Percentiles rank a stretch among this genome's conserved stretches.
phyloP scores from a whole-genome alignment of 2,113 vertebrate genomes.

The Taurulus bubalis region DNA sequence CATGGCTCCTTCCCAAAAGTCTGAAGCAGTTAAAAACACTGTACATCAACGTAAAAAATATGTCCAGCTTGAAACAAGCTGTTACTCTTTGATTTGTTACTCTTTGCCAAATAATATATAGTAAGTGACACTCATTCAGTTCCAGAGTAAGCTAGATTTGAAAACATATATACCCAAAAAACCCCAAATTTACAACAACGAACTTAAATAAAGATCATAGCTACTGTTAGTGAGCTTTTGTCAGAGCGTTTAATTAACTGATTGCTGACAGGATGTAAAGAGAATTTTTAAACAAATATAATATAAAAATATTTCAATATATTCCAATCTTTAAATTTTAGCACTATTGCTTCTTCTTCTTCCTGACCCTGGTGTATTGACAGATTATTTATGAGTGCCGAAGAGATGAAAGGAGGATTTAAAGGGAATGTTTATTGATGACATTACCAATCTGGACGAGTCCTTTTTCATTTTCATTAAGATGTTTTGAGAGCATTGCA shows the following conservation, averaged over 20 bases:
- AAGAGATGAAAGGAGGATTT: background rate
- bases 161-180: no score
- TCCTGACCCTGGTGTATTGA: background rate
- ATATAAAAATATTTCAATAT: background rate
- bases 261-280: background rate
- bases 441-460: background rate
- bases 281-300: background rate
- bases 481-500: background rate
- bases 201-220: background rate
- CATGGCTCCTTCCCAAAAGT: slow-evolving; percentile 45
- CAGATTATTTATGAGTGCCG: background rate
- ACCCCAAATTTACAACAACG: background rate
- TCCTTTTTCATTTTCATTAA: background rate
- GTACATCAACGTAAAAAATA: background rate
- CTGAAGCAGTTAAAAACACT: slow-evolving; percentile 39
- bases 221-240: background rate
- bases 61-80: background rate
- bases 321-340: no score
- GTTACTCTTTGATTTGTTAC: background rate
- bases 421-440: background rate
- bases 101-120: background rate
- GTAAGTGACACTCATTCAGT: no score
- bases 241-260: background rate
- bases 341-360: background rate
- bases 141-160: background rate